Percentiles rank a stretch among this genome's conserved stretches.
Conservation (phyloP, 2,797 vertebrate species). For the Botia almorhae region DNA sequence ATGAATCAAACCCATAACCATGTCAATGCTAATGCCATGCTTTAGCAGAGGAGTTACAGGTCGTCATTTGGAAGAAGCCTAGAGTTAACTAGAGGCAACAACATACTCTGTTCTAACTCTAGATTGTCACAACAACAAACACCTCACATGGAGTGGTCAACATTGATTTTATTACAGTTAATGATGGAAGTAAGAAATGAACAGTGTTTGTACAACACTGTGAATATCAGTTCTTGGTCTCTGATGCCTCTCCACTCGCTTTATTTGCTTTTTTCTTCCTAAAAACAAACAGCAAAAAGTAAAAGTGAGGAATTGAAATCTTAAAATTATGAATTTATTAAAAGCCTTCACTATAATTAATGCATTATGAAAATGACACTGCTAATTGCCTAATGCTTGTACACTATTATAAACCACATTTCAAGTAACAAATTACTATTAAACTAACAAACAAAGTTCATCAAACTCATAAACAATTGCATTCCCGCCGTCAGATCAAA, state of each 20-base stretch:
- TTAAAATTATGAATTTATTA: not conserved
- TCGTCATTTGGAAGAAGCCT: not conserved
- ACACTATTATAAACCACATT: not conserved
- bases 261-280: slow-evolving; percentile 41
- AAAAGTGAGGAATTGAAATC: not conserved
- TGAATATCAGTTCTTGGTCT: slow-evolving; percentile 15
- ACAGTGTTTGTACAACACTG: slow-evolving; percentile 14
- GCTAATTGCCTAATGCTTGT: not conserved
- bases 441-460: too few species aligned
- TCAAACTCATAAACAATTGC: not conserved
- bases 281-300: not conserved
- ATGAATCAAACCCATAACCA: too few species aligned
- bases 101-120: not conserved
- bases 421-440: too few species aligned
- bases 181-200: not conserved
- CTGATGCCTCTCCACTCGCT: not conserved
- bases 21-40: not conserved
- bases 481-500: not conserved
- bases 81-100: not conserved
- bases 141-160: not conserved
- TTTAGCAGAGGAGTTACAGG: too few species aligned
- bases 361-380: not conserved
- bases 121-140: not conserved
- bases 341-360: not conserved
- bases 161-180: slow-evolving; percentile 42